Conservation (phyloP, 2,888 invertebrate genomes). For the Cataglyphis rosenhaueri region DNA sequence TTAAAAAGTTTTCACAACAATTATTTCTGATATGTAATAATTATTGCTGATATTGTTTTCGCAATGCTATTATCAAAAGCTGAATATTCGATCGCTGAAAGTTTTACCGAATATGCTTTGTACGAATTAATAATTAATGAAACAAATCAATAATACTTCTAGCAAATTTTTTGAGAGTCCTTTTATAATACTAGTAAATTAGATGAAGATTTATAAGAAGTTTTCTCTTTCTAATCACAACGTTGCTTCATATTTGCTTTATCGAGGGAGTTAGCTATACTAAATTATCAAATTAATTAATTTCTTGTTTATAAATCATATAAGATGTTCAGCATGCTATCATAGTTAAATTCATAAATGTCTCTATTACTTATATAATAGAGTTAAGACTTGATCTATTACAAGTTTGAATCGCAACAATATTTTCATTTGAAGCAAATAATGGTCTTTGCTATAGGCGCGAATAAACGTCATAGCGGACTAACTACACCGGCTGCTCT, state of each 20-base stretch:
- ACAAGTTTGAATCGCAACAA: neutral
- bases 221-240: slow-evolving; percentile 23
- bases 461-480: slow-evolving; percentile 61
- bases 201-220: neutral
- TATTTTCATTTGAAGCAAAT: slow-evolving; percentile 20
- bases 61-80: slow-evolving; percentile 39
- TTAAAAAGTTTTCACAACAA: slow-evolving; percentile 26
- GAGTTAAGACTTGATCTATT: neutral
- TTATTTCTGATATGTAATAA: neutral
- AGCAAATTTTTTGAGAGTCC: neutral
- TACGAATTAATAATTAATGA: neutral
- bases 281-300: neutral
- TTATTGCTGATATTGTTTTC: slow-evolving; percentile 2
- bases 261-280: neutral
- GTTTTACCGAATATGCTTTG: slow-evolving; percentile 63
- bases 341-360: neutral
- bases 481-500: slow-evolving; percentile 78
- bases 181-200: slow-evolving; percentile 12
- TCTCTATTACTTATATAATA: neutral
- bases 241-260: neutral
- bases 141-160: neutral
- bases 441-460: slow-evolving; percentile 33
- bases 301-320: neutral
- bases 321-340: neutral
- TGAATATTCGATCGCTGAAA: slow-evolving; percentile 48